phyloP scores from a whole-genome alignment of 2,113 vertebrate genomes.

The Strix aluco region DNA sequence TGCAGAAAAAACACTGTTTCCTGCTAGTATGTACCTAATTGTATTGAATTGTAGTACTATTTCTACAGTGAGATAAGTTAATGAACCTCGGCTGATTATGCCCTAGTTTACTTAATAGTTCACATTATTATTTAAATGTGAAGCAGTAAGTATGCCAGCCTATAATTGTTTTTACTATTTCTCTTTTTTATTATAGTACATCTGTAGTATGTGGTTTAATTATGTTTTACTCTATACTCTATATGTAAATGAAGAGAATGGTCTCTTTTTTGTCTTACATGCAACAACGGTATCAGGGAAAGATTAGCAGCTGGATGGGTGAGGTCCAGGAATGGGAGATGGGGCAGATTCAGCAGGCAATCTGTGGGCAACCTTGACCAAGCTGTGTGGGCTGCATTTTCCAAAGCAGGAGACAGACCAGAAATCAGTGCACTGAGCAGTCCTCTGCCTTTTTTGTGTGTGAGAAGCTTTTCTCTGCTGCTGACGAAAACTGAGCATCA shows the following conservation, averaged over 20 bases:
- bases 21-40: conserved; percentile 46
- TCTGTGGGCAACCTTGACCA: neutral
- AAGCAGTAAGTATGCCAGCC: conserved; percentile 60
- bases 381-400: neutral
- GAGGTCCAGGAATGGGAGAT: neutral
- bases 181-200: conserved; percentile 57
- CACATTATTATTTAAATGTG: conserved; percentile 72
- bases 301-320: neutral
- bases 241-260: conserved; percentile 49
- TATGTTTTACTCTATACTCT: conserved; percentile 47
- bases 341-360: neutral
- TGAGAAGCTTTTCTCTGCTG: neutral
- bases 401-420: neutral
- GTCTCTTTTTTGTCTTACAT: neutral
- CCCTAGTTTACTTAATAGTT: conserved; percentile 71
- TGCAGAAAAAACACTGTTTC: neutral
- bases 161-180: conserved; percentile 63
- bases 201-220: conserved; percentile 60
- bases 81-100: conserved; percentile 71
- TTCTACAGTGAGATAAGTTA: conserved; percentile 67
- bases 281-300: neutral
- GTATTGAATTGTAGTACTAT: conserved; percentile 54
- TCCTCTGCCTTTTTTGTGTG: neutral
- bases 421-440: neutral
- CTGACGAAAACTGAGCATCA: neutral